Conservation (phyloP, 2,888 invertebrate genomes). For the Anticlea derivata region DNA sequence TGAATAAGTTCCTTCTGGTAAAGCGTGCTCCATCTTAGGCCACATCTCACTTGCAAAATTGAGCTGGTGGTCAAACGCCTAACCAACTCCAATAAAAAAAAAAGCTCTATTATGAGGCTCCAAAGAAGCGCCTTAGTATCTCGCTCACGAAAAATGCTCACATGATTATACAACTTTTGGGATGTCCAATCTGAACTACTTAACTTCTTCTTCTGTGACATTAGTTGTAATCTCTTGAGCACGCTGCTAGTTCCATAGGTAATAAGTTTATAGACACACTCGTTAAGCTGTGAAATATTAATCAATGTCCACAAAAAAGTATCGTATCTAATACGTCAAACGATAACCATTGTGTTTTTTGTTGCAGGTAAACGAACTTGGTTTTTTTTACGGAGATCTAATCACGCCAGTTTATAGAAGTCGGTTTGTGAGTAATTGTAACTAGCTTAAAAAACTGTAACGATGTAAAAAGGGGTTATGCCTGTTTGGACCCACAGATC, state of each 20-base stretch:
- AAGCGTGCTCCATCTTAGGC: too few relatives aligned
- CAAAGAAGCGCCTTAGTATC: too few relatives aligned
- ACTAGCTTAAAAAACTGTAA: neutral
- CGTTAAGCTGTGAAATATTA: slow-evolving; percentile 28
- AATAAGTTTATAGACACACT: slow-evolving; percentile 6
- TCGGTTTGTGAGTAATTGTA: slow-evolving; percentile 21
- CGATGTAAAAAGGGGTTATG: slow-evolving; percentile 16
- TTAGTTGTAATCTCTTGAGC: slow-evolving; percentile 12
- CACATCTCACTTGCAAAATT: too few relatives aligned
- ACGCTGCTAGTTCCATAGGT: neutral
- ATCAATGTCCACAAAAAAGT: slow-evolving; percentile 33
- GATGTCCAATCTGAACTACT: neutral
- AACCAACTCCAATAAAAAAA: too few relatives aligned
- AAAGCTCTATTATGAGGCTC: too few relatives aligned
- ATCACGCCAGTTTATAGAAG: slow-evolving; percentile 25
- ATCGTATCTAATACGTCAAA: slow-evolving; percentile 30
- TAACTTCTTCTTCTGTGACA: slow-evolving; percentile 3
- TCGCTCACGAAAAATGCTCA: slow-evolving; percentile 2
- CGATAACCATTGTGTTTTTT: slow-evolving; percentile 39
- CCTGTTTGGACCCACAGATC: too few relatives aligned
- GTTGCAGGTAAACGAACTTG: slow-evolving; percentile 43
- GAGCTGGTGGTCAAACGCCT: too few relatives aligned
- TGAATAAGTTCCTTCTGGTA: too few relatives aligned
- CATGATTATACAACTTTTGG: slow-evolving; percentile 9
- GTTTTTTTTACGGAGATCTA: slow-evolving; percentile 27